Conservation (phyloP, 2,113 vertebrate genomes). For the Ceuthmochares aereus region DNA sequence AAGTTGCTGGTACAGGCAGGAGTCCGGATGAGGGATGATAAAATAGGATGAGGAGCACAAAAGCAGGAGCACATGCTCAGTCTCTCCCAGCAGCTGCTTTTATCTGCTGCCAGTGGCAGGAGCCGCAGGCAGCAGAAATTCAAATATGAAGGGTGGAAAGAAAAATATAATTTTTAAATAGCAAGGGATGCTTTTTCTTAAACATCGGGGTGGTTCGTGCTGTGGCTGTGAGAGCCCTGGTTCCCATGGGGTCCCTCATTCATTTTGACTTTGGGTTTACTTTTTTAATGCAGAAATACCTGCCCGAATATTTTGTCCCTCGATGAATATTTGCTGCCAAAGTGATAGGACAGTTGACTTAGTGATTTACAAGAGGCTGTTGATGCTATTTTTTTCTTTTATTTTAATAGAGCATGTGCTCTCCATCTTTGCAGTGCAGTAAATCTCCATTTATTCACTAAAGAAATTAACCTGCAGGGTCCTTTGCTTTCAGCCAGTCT, state of each 20-base stretch:
- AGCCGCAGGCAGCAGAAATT: too few species aligned
- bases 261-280: not conserved
- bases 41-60: too few species aligned
- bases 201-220: not conserved
- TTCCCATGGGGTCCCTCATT: not conserved
- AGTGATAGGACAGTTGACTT: not conserved
- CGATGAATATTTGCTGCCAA: not conserved
- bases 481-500: not conserved
- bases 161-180: not conserved
- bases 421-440: not conserved
- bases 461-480: not conserved
- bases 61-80: too few species aligned
- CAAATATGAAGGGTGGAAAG: not conserved
- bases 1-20: too few species aligned
- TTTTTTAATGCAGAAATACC: not conserved
- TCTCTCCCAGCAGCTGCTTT: too few species aligned
- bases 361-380: not conserved
- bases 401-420: rapidly evolving
- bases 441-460: not conserved
- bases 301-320: not conserved
- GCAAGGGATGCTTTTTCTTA: not conserved
- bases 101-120: too few species aligned
- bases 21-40: too few species aligned
- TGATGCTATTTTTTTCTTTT: not conserved
- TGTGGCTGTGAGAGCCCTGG: not conserved